These are phyloP conservation scores for Monopis laevigella DNA, from an alignment of 2,888 invertebrate genomes.

Conservation along the genomic window DNA sequence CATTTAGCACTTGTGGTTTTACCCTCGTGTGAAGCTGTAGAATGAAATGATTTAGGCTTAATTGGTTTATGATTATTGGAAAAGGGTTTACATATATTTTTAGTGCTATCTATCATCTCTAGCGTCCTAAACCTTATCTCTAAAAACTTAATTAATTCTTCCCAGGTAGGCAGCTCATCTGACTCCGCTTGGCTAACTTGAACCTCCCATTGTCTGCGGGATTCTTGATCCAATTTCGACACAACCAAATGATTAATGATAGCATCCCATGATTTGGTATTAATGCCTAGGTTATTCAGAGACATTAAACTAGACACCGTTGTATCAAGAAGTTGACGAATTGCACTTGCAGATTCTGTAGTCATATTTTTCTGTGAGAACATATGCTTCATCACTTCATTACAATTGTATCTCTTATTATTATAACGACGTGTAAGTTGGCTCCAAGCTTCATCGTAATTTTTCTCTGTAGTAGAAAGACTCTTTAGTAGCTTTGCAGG, in stretches of 20 bases:
- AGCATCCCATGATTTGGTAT: constrained; percentile 13
- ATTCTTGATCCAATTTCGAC: constrained; percentile 20
- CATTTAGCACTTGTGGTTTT: constrained; percentile 7
- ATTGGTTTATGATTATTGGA: too few species aligned
- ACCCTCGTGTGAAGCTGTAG: constrained; percentile 8
- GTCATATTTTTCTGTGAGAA: constrained; percentile 17
- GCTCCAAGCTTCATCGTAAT: constrained; percentile 20
- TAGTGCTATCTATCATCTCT: constrained; percentile 15
- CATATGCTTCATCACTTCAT: constrained; percentile 18
- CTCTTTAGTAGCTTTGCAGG: constrained; percentile 18
- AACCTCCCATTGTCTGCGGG: constrained; percentile 21
- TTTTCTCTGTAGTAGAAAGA: constrained; percentile 17
- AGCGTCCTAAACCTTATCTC: constrained; percentile 15
- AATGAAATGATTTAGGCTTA: constrained; percentile 16
- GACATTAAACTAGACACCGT: constrained; percentile 17
- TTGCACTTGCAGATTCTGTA: constrained; percentile 15
- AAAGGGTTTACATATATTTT: neutral
- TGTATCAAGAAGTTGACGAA: constrained; percentile 18
- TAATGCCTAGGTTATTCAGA: constrained; percentile 17
- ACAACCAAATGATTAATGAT: constrained; percentile 19
- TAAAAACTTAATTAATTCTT: constrained; percentile 14
- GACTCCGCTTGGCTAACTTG: neutral
- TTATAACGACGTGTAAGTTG: constrained; percentile 18
- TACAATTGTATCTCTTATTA: constrained; percentile 20
- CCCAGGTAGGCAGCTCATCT: constrained; percentile 8